Evolutionary conservation across 1,140 invertebrate species (phyloP).

Genomic region (Kradibia gibbosae): DNA sequence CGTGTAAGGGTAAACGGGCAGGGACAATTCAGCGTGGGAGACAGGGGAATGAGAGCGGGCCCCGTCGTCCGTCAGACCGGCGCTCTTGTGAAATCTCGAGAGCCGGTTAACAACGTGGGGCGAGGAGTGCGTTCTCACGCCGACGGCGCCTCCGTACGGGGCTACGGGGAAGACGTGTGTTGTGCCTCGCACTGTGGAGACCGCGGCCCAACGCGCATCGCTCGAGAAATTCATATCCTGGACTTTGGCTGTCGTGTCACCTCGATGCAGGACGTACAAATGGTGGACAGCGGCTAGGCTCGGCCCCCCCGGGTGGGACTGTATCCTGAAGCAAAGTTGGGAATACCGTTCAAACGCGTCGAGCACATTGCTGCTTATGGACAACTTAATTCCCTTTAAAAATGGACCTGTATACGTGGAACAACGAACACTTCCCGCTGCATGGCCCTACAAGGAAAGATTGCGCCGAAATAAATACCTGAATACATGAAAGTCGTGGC

Average conservation of each 20-base stretch:
- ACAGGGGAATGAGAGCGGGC: conserved; percentile 83
- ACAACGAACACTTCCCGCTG: too few species aligned
- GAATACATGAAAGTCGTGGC: conserved; percentile 97
- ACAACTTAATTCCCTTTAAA: too few species aligned
- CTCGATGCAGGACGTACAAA: conserved; percentile 93
- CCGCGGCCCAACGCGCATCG: conserved; percentile 95
- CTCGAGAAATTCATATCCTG: conserved; percentile 89
- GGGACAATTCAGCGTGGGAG: conserved; percentile 72
- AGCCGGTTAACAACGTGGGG: conserved; percentile 94
- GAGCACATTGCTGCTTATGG: too few species aligned
- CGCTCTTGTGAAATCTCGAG: conserved; percentile 95
- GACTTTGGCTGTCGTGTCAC: conserved; percentile 87
- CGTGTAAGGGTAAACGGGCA: conserved; percentile 83
- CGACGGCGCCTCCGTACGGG: conserved; percentile 94
- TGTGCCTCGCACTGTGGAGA: conserved; percentile 95
- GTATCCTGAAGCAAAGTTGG: conserved; percentile 75
- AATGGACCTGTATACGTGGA: too few species aligned
- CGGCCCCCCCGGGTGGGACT: conserved; percentile 92
- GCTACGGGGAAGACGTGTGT: conserved; percentile 98
- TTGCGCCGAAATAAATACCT: conserved; percentile 51
- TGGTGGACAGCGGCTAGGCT: conserved; percentile 94
- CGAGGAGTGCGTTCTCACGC: conserved; percentile 92
- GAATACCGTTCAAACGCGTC: too few species aligned
- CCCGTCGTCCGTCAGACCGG: conserved; percentile 86
- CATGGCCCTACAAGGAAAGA: too few species aligned